These are phyloP conservation scores for Gracilinanus agilis DNA, from an alignment of 2,113 vertebrate genomes.

Conservation along the genomic window DNA sequence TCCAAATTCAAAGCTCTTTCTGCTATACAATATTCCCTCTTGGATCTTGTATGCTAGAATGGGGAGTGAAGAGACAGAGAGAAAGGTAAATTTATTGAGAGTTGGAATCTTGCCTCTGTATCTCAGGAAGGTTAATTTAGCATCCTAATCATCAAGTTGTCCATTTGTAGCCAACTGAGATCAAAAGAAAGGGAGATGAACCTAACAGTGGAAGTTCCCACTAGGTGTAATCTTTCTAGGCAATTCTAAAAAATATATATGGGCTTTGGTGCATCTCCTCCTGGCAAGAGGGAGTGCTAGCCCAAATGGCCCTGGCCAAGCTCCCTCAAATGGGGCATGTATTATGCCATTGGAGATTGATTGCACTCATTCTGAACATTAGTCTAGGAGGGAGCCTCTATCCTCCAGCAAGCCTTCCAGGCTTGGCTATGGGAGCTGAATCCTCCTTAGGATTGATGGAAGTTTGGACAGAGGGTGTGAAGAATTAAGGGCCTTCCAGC, in stretches of 20 bases:
- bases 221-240: not conserved
- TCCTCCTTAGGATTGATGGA: constrained; percentile 52
- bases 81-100: not conserved
- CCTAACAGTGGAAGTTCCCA: not conserved
- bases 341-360: not conserved
- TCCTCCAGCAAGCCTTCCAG: constrained; percentile 51
- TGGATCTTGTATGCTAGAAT: not conserved
- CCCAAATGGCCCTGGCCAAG: not conserved
- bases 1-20: not conserved
- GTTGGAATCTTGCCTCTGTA: not conserved
- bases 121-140: constrained; percentile 10
- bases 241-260: not conserved
- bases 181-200: not conserved
- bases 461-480: constrained; percentile 63
- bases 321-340: not conserved
- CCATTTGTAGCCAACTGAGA: constrained; percentile 18
- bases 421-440: constrained; percentile 25
- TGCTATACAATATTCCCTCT: not conserved
- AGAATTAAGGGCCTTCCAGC: constrained; percentile 73
- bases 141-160: not conserved
- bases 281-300: not conserved
- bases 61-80: not conserved
- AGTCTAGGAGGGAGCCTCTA: constrained; percentile 57
- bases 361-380: not conserved
- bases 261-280: not conserved